Percentiles rank a stretch among this genome's conserved stretches.
These are phyloP conservation scores for Pyralis farinalis DNA, from an alignment of 2,888 invertebrate genomes.

Conservation along the genomic window DNA sequence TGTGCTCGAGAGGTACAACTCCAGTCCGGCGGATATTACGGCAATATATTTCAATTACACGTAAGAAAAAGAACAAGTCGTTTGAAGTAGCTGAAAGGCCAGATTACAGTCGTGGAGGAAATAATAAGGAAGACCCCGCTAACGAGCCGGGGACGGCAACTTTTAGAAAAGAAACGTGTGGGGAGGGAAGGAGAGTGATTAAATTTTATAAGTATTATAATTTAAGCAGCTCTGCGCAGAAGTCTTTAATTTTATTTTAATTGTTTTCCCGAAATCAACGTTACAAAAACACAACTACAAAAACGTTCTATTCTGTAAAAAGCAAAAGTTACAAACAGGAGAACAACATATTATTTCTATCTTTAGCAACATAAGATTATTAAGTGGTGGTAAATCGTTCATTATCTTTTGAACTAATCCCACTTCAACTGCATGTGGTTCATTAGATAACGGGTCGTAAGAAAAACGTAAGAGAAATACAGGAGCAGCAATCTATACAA, in stretches of 20 bases:
- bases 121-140: constrained; percentile 72
- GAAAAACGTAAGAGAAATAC: too few relatives aligned
- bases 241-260: neutral
- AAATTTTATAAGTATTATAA: constrained; percentile 40
- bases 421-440: too few relatives aligned
- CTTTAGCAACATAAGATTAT: too few relatives aligned
- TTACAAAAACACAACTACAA: too few relatives aligned
- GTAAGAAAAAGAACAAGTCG: constrained; percentile 80
- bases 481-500: too few relatives aligned
- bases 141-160: constrained; percentile 65
- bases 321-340: too few relatives aligned
- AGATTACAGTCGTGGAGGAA: constrained; percentile 73
- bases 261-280: too few relatives aligned
- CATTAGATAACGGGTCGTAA: too few relatives aligned
- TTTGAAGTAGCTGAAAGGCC: constrained; percentile 78
- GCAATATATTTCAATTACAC: constrained; percentile 81
- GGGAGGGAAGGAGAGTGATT: constrained; percentile 50
- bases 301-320: too few relatives aligned
- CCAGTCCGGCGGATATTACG: constrained; percentile 77
- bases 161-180: constrained; percentile 61
- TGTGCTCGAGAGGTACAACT: constrained; percentile 70
- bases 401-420: too few relatives aligned
- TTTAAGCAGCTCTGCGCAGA: constrained; percentile 11
- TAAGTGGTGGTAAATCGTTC: too few relatives aligned
- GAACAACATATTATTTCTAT: too few relatives aligned